Base-by-base conservation (phyloP, 2,888 invertebrate species). In the Hirtodrosophila confusa region DNA sequence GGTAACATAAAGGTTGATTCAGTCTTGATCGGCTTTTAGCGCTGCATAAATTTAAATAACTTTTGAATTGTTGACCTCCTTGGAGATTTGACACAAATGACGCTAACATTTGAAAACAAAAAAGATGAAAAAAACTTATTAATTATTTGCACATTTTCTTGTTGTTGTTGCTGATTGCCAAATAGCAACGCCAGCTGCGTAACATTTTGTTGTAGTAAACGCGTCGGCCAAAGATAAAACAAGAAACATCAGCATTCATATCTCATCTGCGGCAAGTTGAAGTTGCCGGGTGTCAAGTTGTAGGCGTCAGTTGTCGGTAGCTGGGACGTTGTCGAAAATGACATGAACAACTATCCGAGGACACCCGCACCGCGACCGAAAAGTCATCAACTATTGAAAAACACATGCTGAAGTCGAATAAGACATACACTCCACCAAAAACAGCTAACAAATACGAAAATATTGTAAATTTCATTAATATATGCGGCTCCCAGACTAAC, bases 141-240 rank as follows among this genome's bases (percentile, higher is more conserved):
- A 72, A 77, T 72, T 77, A 83, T 82, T 80, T 76, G 66, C 74
- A 79, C 83, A 76, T 79, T 72, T 64, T 45, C 29, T 45, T 76
- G 60, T 55, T 58, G 33, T 48, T 53, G 45, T 67, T 55, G 56
- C 39, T 12, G 48, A 66, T 64, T 79, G 63, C 71, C 62, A 79
- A 80, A 75, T 43, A 54, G 47, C 29, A 67, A 67, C 53, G 44
- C 57, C 63, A 50, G 44, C 80, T 56, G 78, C 85, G 78, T 80
- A 80, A 86, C 71, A 64, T 10, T 62, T 69, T 66, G 51, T 65
- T 71, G 57, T 63, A 80, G 73, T 74, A 37, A 49, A 17, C 58
- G 35, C 31, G 54, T 70, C 44, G 55, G 57, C 39, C 41, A 67
- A 68, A 76, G 69, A 66, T 68, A 61, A 64, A 74, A 68, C 56